Base-by-base conservation (phyloP, 2,113 vertebrate genomes). In the Stigmatopora nigra region DNA sequence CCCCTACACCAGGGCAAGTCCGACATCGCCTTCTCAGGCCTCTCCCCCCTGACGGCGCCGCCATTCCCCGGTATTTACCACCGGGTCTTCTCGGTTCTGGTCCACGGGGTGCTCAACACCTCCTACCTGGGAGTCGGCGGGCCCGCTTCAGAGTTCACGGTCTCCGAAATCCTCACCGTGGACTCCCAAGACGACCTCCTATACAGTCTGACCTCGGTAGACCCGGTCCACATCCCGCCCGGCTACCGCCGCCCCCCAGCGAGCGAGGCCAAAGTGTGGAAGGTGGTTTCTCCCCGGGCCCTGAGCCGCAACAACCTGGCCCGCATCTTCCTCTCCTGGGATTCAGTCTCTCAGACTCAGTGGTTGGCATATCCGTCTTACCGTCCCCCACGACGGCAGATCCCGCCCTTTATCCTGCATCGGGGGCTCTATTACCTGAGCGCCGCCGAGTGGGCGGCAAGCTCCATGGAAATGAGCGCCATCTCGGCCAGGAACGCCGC, bases 401-500 rank as follows among this genome's bases (percentile, higher is more conserved):
- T 86, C 0, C 93, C 95, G 0, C 91, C 94, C 1, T 69, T 98
- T 61, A n/a, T 95, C 61, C 90, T 99, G 51, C 93, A 95, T 0
- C 77, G 93, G n/a, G 81, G 72, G 0, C 71, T 98, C 4, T 99
- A 97, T 86, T 95, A 97, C 82, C 72, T 97, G 76, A 98, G 76
- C 0, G 84, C 92, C 16, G 83, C 96, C 1, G 97, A 98, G 87
- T 91, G 89, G 69, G 92, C 87, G 0, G 95, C 95, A 0, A 96
- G 95, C 0, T 91, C 93, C 81, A 92, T 97, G 93, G 97, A 99
- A 81, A 93, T 98, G 92, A 94, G 92, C 0, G 91, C 92, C 60
- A 88, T 99, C 3, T 87, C 94, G 0, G 95, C 92, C 66, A 89
- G 93, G 55, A 99, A 99, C 1, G 71, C 87, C 0, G 95, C 91